phyloP scores from a whole-genome alignment of 2,113 vertebrate species.

The Chaetorhynchus papuensis region DNA sequence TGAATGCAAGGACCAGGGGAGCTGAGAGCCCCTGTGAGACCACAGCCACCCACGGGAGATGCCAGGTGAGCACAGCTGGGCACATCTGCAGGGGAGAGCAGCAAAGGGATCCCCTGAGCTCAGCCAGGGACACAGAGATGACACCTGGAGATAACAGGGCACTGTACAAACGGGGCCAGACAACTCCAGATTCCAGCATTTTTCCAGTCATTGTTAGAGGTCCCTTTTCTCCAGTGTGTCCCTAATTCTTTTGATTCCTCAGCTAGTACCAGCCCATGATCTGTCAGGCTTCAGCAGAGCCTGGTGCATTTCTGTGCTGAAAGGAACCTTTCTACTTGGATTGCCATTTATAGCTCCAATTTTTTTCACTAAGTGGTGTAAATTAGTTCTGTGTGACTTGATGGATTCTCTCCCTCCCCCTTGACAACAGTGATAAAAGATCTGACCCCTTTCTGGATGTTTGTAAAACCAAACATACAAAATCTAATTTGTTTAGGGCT shows the following conservation, averaged over 20 bases:
- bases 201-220: background rate
- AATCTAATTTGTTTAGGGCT: slow-evolving; percentile 42
- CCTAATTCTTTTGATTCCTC: slow-evolving; percentile 3
- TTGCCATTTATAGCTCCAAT: slow-evolving; percentile 4
- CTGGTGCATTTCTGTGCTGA: background rate
- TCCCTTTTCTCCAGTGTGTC: background rate
- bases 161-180: background rate
- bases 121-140: background rate
- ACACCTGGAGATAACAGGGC: background rate
- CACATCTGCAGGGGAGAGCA: background rate
- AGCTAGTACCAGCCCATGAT: background rate
- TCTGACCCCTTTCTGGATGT: slow-evolving; percentile 20
- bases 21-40: background rate
- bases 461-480: slow-evolving; percentile 40
- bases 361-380: slow-evolving; percentile 37
- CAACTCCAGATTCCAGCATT: background rate
- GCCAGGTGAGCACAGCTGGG: background rate
- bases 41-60: fast-evolving
- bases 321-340: background rate
- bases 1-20: background rate
- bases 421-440: slow-evolving; percentile 39
- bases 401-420: slow-evolving; percentile 13
- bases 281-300: background rate
- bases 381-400: slow-evolving; percentile 48
- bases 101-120: background rate